Evolutionary conservation across 2,888 invertebrate species (phyloP).

Genomic region (Drosophila neonasuta): DNA sequence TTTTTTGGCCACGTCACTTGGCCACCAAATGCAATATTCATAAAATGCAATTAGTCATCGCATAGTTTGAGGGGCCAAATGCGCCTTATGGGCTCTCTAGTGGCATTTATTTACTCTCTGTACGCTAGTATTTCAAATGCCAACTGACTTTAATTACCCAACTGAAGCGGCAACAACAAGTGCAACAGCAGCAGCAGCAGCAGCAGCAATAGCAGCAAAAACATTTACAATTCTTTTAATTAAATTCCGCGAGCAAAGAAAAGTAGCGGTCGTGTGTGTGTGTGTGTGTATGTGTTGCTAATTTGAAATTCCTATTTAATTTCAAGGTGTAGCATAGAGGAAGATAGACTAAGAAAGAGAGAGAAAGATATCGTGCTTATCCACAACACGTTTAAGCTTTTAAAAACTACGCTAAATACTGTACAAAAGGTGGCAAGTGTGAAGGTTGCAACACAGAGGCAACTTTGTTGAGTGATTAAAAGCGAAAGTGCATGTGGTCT

Average conservation of each 20-base stretch:
- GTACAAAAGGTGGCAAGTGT: slow-evolving; percentile 10
- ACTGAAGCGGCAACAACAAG: neutral
- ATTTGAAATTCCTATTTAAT: slow-evolving; percentile 75
- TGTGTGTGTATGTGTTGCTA: slow-evolving; percentile 44
- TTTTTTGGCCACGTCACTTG: slow-evolving; percentile 39
- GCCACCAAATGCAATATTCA: slow-evolving; percentile 61
- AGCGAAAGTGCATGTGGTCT: slow-evolving; percentile 41
- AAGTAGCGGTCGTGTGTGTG: slow-evolving; percentile 46
- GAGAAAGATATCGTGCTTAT: slow-evolving; percentile 27
- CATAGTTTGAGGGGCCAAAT: slow-evolving; percentile 16
- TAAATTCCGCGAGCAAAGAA: slow-evolving; percentile 67
- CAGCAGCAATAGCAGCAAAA: slow-evolving; percentile 19
- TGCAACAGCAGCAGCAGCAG: slow-evolving; percentile 1
- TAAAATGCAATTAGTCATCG: slow-evolving; percentile 73
- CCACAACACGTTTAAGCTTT: slow-evolving; percentile 75
- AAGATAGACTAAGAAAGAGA: no score
- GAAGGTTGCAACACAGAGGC: neutral
- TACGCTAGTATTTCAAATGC: slow-evolving; percentile 26
- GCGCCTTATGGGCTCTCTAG: neutral
- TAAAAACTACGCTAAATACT: slow-evolving; percentile 60
- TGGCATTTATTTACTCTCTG: slow-evolving; percentile 39
- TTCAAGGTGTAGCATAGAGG: slow-evolving; percentile 46
- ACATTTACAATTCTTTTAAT: slow-evolving; percentile 76
- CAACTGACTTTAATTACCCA: slow-evolving; percentile 55
- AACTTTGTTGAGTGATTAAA: slow-evolving; percentile 38